phyloP scores from a whole-genome alignment of 2,888 invertebrate genomes.

The Calameuta idolon region DNA sequence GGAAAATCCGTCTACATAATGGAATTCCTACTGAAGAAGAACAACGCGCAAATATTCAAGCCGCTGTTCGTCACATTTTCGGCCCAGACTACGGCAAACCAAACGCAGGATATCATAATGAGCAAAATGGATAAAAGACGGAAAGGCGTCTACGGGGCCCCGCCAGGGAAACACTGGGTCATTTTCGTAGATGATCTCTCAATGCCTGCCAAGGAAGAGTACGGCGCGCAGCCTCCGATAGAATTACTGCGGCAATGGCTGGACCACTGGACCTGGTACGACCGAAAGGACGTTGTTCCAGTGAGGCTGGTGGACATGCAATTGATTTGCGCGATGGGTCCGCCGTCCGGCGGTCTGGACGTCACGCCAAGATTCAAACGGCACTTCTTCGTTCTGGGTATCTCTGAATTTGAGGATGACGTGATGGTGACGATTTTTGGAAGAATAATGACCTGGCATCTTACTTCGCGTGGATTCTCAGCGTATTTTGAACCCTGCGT shows the following conservation, averaged over 20 bases:
- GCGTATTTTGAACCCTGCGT: slow-evolving; percentile 89
- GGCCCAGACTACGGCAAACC: slow-evolving; percentile 93
- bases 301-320: slow-evolving; percentile 88
- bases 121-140: slow-evolving; percentile 90
- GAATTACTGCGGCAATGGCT: slow-evolving; percentile 92
- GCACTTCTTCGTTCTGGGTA: slow-evolving; percentile 87
- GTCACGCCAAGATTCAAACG: slow-evolving; percentile 82
- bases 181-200: slow-evolving; percentile 96
- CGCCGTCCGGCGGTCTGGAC: slow-evolving; percentile 84
- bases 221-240: slow-evolving; percentile 95
- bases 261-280: slow-evolving; percentile 92
- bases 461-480: slow-evolving; percentile 90
- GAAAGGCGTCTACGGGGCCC: slow-evolving; percentile 74
- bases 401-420: slow-evolving; percentile 90
- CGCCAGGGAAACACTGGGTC: slow-evolving; percentile 73
- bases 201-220: slow-evolving; percentile 90
- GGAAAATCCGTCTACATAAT: slow-evolving; percentile 93
- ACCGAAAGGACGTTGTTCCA: slow-evolving; percentile 82
- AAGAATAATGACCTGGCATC: slow-evolving; percentile 92
- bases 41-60: slow-evolving; percentile 82
- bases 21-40: slow-evolving; percentile 84
- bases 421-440: slow-evolving; percentile 88
- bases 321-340: slow-evolving; percentile 89
- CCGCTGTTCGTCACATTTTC: slow-evolving; percentile 93
- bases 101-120: slow-evolving; percentile 95